These are phyloP conservation scores for Halictus rubicundus DNA, from an alignment of 1,140 invertebrate genomes.

Conservation along the genomic window DNA sequence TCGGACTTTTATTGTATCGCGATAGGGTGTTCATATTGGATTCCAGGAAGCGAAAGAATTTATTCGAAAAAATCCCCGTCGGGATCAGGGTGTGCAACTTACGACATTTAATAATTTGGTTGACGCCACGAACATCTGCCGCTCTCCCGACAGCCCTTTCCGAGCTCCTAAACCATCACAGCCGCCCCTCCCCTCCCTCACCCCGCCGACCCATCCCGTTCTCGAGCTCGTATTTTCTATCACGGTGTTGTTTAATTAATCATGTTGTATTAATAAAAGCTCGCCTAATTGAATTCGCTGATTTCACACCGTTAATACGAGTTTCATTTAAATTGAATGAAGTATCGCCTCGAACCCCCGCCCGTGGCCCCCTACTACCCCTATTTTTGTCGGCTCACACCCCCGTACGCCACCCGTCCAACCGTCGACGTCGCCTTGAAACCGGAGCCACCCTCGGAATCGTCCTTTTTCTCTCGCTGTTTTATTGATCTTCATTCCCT, in stretches of 20 bases:
- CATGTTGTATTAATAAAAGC: conserved; percentile 78
- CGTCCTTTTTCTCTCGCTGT: conserved; percentile 73
- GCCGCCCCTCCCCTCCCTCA: not conserved
- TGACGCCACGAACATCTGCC: conserved; percentile 78
- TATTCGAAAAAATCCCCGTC: conserved; percentile 25
- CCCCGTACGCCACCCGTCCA: conserved; percentile 16
- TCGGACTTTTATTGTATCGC: no score
- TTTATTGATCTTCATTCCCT: conserved; percentile 78
- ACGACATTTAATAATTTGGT: conserved; percentile 77
- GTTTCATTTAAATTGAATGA: conserved; percentile 76
- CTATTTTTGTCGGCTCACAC: conserved; percentile 36
- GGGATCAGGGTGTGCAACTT: conserved; percentile 56
- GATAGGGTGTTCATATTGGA: not conserved
- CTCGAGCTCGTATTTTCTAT: conserved; percentile 24
- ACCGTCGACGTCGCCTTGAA: conserved; percentile 61
- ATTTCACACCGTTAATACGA: conserved; percentile 76
- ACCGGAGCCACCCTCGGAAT: conserved; percentile 69
- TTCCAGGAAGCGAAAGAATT: conserved; percentile 14
- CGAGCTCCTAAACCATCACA: conserved; percentile 39
- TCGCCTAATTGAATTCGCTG: conserved; percentile 73
- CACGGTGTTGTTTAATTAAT: conserved; percentile 76
- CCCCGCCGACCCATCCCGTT: not conserved
- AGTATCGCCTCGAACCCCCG: conserved; percentile 54
- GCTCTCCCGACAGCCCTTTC: conserved; percentile 71
- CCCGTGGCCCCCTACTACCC: conserved; percentile 11